Evolutionary conservation across 2,797 vertebrate genomes (phyloP).

Genomic region (Sebastes steindachneri): DNA sequence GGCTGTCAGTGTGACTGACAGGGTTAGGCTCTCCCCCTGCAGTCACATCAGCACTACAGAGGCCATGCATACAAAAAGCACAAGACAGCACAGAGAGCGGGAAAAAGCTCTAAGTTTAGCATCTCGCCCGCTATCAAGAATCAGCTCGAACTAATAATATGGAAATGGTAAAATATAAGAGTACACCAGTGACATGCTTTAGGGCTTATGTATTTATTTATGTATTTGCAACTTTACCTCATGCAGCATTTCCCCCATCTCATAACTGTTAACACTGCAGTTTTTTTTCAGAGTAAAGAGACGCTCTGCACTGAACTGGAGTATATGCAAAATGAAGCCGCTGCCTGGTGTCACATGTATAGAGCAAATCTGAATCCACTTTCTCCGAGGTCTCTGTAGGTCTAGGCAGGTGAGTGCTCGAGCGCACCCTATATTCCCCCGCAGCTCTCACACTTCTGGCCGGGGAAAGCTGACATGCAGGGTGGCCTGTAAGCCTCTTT

Average conservation of each 20-base stretch:
- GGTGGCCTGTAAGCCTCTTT: slow-evolving; percentile 76
- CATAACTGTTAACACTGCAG: slow-evolving; percentile 79
- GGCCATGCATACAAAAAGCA: slow-evolving; percentile 65
- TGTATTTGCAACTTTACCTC: slow-evolving; percentile 75
- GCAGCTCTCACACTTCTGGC: slow-evolving; percentile 50
- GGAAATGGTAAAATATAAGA: slow-evolving; percentile 65
- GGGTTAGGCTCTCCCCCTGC: slow-evolving; percentile 70
- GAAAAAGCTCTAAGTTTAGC: slow-evolving; percentile 59
- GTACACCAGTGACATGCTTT: slow-evolving; percentile 67
- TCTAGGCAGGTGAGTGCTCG: slow-evolving; percentile 58
- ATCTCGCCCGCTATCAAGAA: slow-evolving; percentile 50
- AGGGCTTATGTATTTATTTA: slow-evolving; percentile 79
- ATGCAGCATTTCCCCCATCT: slow-evolving; percentile 62
- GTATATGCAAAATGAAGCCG: slow-evolving; percentile 49
- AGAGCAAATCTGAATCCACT: slow-evolving; percentile 62
- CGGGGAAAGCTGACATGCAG: slow-evolving; percentile 69
- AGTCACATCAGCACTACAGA: slow-evolving; percentile 73
- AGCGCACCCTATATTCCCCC: slow-evolving; percentile 56
- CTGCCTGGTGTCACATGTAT: slow-evolving; percentile 47
- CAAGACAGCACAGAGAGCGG: slow-evolving; percentile 40
- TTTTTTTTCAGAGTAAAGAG: slow-evolving; percentile 55
- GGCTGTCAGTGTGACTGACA: slow-evolving; percentile 80
- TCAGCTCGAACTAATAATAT: slow-evolving; percentile 70
- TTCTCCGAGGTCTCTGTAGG: slow-evolving; percentile 49
- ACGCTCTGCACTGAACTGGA: slow-evolving; percentile 23